Evolutionary conservation across 2,888 invertebrate species (phyloP).

Genomic region (Choristoneura rosaceana): DNA sequence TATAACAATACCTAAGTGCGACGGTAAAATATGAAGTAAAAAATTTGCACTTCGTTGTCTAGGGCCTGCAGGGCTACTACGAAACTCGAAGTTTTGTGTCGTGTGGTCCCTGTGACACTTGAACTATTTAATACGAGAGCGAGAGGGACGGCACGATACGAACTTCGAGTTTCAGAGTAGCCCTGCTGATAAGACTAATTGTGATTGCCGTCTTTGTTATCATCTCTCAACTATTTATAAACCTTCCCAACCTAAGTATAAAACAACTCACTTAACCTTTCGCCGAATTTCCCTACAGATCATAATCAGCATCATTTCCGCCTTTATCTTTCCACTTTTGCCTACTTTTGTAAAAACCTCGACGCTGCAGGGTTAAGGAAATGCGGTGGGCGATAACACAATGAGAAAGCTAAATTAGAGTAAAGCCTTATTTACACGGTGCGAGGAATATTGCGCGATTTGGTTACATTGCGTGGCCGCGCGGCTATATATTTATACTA

Average conservation of each 20-base stretch:
- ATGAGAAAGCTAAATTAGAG: slow-evolving; percentile 27
- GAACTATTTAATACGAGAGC: too few relatives aligned
- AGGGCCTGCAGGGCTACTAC: too few relatives aligned
- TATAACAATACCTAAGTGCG: too few relatives aligned
- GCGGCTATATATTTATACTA: background rate
- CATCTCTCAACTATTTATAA: background rate
- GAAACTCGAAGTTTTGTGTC: too few relatives aligned
- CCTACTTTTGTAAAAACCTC: slow-evolving; percentile 25
- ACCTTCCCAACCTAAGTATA: background rate
- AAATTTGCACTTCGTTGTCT: too few relatives aligned
- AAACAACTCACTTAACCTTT: slow-evolving; percentile 28
- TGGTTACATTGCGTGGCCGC: background rate
- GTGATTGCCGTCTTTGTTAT: slow-evolving; percentile 2
- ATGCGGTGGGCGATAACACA: slow-evolving; percentile 5
- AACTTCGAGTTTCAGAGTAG: too few relatives aligned
- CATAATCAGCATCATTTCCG: slow-evolving; percentile 27
- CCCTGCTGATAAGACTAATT: background rate
- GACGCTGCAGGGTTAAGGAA: background rate
- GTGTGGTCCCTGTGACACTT: too few relatives aligned
- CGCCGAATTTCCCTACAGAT: slow-evolving; percentile 22
- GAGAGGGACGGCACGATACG: too few relatives aligned
- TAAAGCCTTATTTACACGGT: background rate
- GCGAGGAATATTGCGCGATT: background rate
- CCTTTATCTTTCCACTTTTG: slow-evolving; percentile 18
- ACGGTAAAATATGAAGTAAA: too few relatives aligned